Conservation (phyloP, 2,113 vertebrate species). For the Chelonoidis abingdonii region DNA sequence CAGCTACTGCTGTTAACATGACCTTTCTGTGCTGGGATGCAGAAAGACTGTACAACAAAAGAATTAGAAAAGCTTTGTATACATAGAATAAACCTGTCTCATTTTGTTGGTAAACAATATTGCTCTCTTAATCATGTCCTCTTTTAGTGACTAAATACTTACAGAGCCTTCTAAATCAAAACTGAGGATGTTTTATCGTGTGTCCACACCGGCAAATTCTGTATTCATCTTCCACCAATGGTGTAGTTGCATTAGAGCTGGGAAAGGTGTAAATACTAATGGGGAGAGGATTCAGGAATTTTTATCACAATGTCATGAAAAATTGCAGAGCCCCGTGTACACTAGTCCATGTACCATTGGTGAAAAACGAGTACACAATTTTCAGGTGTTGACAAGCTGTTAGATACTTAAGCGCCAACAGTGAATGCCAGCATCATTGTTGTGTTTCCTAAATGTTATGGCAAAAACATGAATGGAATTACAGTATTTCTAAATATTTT, state of each 20-base stretch:
- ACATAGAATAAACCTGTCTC: slow-evolving; percentile 9
- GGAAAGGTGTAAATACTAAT: background rate
- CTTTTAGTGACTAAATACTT: background rate
- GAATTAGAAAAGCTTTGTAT: slow-evolving; percentile 20
- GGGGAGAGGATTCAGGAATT: background rate
- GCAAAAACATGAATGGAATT: slow-evolving; percentile 46
- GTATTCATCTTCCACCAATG: background rate
- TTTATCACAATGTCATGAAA: background rate
- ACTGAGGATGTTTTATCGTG: slow-evolving; percentile 24
- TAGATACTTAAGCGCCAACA: background rate
- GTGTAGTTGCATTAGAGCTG: background rate
- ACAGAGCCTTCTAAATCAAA: background rate
- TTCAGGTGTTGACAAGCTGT: background rate
- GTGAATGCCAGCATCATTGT: slow-evolving; percentile 13
- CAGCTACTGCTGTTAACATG: slow-evolving; percentile 30
- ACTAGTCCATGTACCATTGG: background rate
- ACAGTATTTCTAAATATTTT: slow-evolving; percentile 61
- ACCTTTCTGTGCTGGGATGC: slow-evolving; percentile 9
- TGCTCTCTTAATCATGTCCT: background rate
- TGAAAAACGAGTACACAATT: background rate
- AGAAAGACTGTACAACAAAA: slow-evolving; percentile 42
- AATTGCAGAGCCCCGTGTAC: background rate
- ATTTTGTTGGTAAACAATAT: background rate
- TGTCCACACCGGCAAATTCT: background rate
- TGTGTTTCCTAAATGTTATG: slow-evolving; percentile 46